These are phyloP conservation scores for Mustela nigripes DNA, from an alignment of 2,113 vertebrate species.

Conservation along the genomic window DNA sequence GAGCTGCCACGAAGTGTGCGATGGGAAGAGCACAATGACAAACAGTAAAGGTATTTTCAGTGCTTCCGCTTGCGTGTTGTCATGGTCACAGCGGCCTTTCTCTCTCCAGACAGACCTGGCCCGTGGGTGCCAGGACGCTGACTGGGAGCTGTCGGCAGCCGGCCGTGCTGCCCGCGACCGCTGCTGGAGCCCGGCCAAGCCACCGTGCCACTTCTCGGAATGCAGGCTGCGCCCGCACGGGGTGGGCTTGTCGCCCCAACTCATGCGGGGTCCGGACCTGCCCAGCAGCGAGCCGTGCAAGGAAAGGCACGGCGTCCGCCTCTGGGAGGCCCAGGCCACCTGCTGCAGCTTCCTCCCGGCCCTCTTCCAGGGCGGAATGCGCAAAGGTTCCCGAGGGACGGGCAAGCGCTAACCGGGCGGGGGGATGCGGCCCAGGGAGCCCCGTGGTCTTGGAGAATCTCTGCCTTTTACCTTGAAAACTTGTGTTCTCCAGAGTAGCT, in stretches of 20 bases:
- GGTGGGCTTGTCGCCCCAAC: no score
- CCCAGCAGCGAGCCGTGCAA: background rate
- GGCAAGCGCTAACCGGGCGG: rapidly evolving
- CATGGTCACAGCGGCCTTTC: background rate
- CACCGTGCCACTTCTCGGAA: rapidly evolving
- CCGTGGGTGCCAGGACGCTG: background rate
- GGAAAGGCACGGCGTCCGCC: rapidly evolving
- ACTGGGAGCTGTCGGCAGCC: background rate
- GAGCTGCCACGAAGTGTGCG: background rate
- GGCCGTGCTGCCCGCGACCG: rapidly evolving
- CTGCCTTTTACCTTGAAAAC: background rate
- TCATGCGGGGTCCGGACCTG: background rate
- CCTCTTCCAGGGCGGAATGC: background rate
- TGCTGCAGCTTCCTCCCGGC: background rate
- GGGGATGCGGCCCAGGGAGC: background rate
- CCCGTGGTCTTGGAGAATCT: background rate
- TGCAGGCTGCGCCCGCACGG: background rate
- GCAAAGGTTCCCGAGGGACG: background rate
- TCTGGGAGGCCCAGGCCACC: background rate
- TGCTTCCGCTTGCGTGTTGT: background rate
- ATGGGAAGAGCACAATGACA: background rate
- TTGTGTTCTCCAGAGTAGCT: background rate
- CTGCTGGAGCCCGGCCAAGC: no score
- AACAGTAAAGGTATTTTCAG: constrained; percentile 23
- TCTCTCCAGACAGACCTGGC: background rate